Conservation (phyloP, 2,797 vertebrate genomes). For the Thalassophryne amazonica region DNA sequence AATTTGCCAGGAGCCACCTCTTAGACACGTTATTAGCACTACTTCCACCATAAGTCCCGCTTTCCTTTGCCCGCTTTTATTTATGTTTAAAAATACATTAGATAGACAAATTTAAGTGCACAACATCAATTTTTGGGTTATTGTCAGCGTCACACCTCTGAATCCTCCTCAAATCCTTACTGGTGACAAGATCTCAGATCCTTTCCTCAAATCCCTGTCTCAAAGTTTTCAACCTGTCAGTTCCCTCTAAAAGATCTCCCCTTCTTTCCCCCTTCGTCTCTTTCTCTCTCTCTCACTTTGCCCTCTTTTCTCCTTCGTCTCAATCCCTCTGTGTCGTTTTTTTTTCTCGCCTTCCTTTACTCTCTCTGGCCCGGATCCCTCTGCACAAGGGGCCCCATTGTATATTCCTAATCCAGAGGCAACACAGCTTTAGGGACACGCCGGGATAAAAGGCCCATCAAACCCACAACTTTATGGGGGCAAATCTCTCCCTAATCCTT, state of each 20-base stretch:
- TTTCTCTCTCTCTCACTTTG: conserved; percentile 54
- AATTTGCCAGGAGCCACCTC: conserved; percentile 96
- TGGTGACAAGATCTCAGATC: conserved; percentile 76
- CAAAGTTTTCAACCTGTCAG: conserved; percentile 80
- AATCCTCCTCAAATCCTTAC: conserved; percentile 75
- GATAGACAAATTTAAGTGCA: conserved; percentile 80
- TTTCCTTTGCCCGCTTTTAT: conserved; percentile 42
- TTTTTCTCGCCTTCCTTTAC: conserved; percentile 55
- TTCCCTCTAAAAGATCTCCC: conserved; percentile 69
- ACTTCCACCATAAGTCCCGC: conserved; percentile 81
- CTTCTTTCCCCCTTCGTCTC: conserved; percentile 38
- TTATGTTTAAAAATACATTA: conserved; percentile 27
- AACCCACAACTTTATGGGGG: conserved; percentile 95
- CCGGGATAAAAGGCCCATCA: conserved; percentile 98
- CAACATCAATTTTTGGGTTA: conserved; percentile 48
- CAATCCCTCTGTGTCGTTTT: conserved; percentile 61
- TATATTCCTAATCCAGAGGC: conserved; percentile 95
- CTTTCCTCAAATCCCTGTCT: conserved; percentile 71
- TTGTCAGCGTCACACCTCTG: conserved; percentile 62
- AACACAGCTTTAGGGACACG: conserved; percentile 95
- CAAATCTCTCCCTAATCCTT: conserved; percentile 97
- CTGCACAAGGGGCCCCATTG: conserved; percentile 96
- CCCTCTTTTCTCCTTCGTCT: conserved; percentile 56
- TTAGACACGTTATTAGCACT: conserved; percentile 91
- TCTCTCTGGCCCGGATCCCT: conserved; percentile 85